Base-by-base conservation (phyloP, 2,797 vertebrate genomes). In the Amblyopsis hoosieri region DNA sequence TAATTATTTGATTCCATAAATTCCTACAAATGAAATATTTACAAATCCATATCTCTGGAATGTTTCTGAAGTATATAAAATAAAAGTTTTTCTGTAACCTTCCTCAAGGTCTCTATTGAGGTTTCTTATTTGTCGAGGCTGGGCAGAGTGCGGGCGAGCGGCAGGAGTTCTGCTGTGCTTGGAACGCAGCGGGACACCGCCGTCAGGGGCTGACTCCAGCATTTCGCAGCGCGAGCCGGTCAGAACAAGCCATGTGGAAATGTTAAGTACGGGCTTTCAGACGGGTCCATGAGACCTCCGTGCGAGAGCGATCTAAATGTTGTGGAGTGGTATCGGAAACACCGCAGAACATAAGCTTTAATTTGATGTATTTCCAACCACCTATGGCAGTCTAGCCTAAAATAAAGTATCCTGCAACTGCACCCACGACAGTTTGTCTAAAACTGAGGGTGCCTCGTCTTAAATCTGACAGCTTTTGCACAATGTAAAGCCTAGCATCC, bases 201-300 rank as follows among this genome's bases (percentile, higher is more conserved):
- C 76, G 79, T 80, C 74, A 84, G 88, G 79, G 89, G 87, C 86
- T 65, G 78, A 80, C 86, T 89, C 88, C 89, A 92, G 90, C 79
- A 91, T 92, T 89, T 91, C 92, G 87, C 85, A 93, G 84, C 74
- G 64, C 29, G 23, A 75, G 81, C 62, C 71, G 80, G 64, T 70
- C 56, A 46, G 72, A 85, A 66, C 67, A 68, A 84, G 74, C 66
- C 82, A 78, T 83, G 87, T 82, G 80, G 87, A 90, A 87, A 91
- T 85, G 85, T 88, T 75, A 74, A 76, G 59, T 2, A 23, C 53
- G 63, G 46, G 75, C 57, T 87, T 88, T 82, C 71, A 67, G 71
- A 54, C 19, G 1, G 72, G 62, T 61, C 19, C 55, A 75, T 37
- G 49, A 72, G 74, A 74, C 78, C 69, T 65, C 64, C 54, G 1